These are phyloP conservation scores for Setophaga kirtlandii DNA, from an alignment of 2,113 vertebrate genomes.

Conservation along the genomic window DNA sequence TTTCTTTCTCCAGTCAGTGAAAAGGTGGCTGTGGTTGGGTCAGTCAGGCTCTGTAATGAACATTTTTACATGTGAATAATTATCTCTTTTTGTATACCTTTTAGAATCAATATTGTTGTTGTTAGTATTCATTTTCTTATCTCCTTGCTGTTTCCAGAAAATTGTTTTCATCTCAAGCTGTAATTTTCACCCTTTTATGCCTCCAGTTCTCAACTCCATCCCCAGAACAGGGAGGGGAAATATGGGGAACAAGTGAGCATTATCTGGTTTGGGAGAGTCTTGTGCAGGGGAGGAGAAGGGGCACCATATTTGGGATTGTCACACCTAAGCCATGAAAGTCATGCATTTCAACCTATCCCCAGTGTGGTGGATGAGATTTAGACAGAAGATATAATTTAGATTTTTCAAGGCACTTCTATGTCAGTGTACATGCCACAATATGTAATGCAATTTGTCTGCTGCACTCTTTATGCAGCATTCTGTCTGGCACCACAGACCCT, in stretches of 20 bases:
- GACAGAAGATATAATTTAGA: conserved; percentile 37
- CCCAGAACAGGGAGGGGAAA: not conserved
- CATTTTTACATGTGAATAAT: not conserved
- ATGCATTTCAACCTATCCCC: not conserved
- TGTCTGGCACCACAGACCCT: conserved; percentile 60
- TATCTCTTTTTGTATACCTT: not conserved
- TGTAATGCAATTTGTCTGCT: conserved; percentile 62
- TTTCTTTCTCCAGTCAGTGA: not conserved
- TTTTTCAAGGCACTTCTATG: conserved; percentile 41
- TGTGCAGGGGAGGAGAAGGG: fast-evolving
- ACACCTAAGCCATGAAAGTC: too few species aligned
- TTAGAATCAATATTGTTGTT: not conserved
- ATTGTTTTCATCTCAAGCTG: not conserved
- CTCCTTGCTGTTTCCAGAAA: not conserved
- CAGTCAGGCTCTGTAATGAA: not conserved
- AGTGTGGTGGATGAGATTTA: not conserved
- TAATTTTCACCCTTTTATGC: not conserved
- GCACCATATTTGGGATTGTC: not conserved
- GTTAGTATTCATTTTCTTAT: not conserved
- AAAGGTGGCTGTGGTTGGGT: not conserved
- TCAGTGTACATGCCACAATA: not conserved
- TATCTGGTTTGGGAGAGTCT: not conserved
- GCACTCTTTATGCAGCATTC: conserved; percentile 30
- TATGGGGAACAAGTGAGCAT: not conserved
- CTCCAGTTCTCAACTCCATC: not conserved